Evolutionary conservation across 2,797 vertebrate genomes (phyloP).

Genomic region (Chelidonichthys spinosus): DNA sequence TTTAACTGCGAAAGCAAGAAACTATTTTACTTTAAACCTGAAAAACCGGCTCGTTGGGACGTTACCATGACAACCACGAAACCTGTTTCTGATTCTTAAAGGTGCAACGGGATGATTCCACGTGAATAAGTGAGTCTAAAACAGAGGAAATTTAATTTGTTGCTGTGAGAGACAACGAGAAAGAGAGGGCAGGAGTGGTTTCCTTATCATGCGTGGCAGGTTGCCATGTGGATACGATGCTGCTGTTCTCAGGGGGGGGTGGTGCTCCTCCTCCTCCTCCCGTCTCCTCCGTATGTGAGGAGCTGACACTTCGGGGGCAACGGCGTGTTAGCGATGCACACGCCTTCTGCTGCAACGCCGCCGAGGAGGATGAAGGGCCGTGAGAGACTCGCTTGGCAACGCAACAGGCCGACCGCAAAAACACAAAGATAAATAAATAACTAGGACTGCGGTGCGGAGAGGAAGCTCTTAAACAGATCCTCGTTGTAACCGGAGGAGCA

Average conservation of each 20-base stretch:
- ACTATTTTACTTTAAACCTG: neutral
- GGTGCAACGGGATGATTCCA: constrained; percentile 5
- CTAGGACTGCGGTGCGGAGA: constrained; percentile 5
- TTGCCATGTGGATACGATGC: constrained; percentile 70
- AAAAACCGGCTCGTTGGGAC: constrained; percentile 7
- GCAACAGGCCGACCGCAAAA: constrained; percentile 58
- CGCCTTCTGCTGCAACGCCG: constrained; percentile 68
- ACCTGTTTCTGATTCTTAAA: constrained; percentile 18
- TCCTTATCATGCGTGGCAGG: constrained; percentile 75
- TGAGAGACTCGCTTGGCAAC: constrained; percentile 54
- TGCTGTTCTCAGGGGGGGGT: constrained; percentile 58
- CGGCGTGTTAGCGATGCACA: constrained; percentile 68
- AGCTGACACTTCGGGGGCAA: constrained; percentile 79
- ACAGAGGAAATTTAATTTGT: constrained; percentile 62
- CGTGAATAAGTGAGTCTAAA: constrained; percentile 40
- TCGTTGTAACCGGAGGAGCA: constrained; percentile 8
- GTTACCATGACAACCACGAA: neutral
- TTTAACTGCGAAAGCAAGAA: no score
- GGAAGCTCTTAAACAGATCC: constrained; percentile 23
- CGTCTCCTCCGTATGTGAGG: constrained; percentile 64
- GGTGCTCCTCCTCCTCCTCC: constrained; percentile 64
- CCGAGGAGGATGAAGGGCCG: constrained; percentile 62
- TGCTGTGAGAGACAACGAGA: constrained; percentile 35
- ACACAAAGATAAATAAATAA: constrained; percentile 35
- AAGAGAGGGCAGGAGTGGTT: constrained; percentile 53